Conservation (phyloP, 2,888 invertebrate species). For the Clitarchus hookeri region DNA sequence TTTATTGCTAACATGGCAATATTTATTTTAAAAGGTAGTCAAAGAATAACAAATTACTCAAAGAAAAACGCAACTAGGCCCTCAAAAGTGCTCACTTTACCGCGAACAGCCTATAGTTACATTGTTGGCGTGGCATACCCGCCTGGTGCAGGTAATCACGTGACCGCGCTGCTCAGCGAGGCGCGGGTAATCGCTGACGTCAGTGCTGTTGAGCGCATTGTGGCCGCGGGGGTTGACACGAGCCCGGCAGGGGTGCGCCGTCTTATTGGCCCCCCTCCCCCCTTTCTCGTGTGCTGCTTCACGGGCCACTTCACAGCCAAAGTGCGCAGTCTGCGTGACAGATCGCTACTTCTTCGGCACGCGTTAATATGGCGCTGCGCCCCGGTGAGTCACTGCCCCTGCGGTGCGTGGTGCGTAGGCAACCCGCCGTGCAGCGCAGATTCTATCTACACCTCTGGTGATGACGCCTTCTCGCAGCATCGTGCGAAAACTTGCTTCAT, state of each 20-base stretch:
- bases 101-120: no score
- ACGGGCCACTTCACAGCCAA: constrained; percentile 10
- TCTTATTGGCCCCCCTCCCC: neutral
- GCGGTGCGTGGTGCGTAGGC: neutral
- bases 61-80: no score
- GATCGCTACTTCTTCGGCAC: constrained; percentile 8
- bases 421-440: neutral
- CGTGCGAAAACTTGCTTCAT: no score
- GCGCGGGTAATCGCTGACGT: constrained; percentile 14
- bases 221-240: neutral
- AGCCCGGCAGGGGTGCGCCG: neutral
- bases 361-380: neutral
- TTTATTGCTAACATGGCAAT: no score
- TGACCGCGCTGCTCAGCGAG: neutral
- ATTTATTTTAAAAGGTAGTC: no score
- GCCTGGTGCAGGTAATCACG: no score
- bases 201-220: neutral
- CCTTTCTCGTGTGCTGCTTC: neutral
- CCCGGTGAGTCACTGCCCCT: neutral
- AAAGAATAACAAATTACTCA: no score
- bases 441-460: no score
- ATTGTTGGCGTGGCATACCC: no score
- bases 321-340: constrained; percentile 14
- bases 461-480: no score
- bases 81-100: no score